phyloP scores from a whole-genome alignment of 2,113 vertebrate species.

The Ceyx melanurus region DNA sequence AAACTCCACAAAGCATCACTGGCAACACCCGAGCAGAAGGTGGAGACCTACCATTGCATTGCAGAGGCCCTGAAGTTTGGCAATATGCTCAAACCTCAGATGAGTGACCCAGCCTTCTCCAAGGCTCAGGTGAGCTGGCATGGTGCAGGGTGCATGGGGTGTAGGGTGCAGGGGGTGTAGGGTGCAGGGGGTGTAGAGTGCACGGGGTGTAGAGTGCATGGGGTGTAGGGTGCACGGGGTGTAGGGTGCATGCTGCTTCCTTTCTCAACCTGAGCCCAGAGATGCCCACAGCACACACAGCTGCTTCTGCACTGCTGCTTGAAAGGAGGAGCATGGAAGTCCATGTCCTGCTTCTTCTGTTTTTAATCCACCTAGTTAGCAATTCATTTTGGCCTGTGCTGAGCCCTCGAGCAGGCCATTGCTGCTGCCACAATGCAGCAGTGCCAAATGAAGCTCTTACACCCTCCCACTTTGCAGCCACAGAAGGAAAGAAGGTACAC shows the following conservation, averaged over 20 bases:
- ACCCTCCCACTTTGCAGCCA: neutral
- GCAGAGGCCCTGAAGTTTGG: slow-evolving; percentile 90
- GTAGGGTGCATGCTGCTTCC: neutral
- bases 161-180: too few species aligned
- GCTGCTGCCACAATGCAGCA: neutral
- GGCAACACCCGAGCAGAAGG: slow-evolving; percentile 15
- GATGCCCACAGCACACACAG: neutral
- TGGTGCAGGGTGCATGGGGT: neutral
- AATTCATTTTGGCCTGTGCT: neutral
- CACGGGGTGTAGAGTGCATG: neutral
- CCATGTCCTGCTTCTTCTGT: neutral
- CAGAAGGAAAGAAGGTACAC: neutral
- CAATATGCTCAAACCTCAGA: slow-evolving; percentile 72
- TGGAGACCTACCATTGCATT: slow-evolving; percentile 80
- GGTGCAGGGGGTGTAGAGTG: neutral
- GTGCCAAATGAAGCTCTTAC: neutral
- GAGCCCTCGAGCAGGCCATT: neutral
- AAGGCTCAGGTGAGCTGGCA: slow-evolving; percentile 13
- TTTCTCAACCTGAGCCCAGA: neutral
- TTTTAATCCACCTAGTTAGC: neutral
- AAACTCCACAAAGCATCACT: slow-evolving; percentile 63
- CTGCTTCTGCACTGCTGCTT: neutral
- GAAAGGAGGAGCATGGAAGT: neutral
- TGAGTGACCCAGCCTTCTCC: slow-evolving; percentile 68
- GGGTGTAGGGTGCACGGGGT: neutral